phyloP scores from a whole-genome alignment of 2,888 invertebrate species.

The Bombyx huttoni region DNA sequence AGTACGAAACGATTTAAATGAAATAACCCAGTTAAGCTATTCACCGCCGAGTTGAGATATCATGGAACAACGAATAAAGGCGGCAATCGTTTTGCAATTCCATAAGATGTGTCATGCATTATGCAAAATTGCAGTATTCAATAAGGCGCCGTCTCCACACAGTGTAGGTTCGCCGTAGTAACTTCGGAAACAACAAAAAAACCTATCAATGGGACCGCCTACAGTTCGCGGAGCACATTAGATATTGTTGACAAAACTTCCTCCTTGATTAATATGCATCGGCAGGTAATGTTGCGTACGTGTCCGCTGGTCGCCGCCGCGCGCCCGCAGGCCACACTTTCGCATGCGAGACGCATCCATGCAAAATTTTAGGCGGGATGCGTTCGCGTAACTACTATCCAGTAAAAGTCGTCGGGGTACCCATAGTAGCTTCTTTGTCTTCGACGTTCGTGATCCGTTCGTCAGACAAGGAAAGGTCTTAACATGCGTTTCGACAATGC shows the following conservation, averaged over 20 bases:
- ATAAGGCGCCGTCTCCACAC: conserved; percentile 48
- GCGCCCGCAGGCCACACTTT: conserved; percentile 32
- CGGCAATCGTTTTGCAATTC: conserved; percentile 36
- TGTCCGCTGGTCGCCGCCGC: conserved; percentile 42
- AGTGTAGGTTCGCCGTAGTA: conserved; percentile 20
- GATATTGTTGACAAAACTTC: conserved; percentile 73
- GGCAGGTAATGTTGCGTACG: conserved; percentile 61
- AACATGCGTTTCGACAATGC: conserved; percentile 48
- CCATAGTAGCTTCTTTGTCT: conserved; percentile 50
- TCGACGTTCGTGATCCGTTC: conserved; percentile 30
- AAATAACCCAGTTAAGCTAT: conserved; percentile 63
- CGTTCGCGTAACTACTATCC: conserved; percentile 50
- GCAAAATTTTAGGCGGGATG: conserved; percentile 72
- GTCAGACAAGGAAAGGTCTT: conserved; percentile 53
- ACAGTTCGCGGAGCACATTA: conserved; percentile 59
- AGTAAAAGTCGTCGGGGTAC: conserved; percentile 54
- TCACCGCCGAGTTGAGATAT: conserved; percentile 36
- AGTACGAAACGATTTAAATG: conserved; percentile 52
- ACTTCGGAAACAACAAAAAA: conserved; percentile 46
- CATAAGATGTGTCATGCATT: conserved; percentile 41
- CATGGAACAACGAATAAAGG: conserved; percentile 33
- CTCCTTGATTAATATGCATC: conserved; percentile 69
- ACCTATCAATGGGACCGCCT: conserved; percentile 61
- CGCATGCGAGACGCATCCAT: conserved; percentile 67
- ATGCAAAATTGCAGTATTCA: conserved; percentile 48